phyloP scores from a whole-genome alignment of 1,140 invertebrate species.

The Dreissena polymorpha region DNA sequence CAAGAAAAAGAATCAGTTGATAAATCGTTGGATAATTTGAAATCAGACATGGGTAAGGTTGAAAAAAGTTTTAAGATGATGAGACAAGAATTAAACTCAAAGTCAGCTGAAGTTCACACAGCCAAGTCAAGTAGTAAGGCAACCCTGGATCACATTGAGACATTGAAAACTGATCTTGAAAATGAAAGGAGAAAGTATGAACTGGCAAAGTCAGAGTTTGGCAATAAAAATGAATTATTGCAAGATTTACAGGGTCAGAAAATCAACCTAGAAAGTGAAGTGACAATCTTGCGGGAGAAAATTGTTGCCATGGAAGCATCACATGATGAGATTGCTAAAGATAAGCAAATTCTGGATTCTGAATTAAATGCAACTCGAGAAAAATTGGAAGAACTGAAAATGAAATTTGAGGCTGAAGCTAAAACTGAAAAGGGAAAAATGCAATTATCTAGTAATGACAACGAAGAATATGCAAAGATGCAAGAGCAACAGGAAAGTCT shows the following conservation, averaged over 20 bases:
- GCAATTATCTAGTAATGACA: conserved; percentile 31
- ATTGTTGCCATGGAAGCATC: conserved; percentile 51
- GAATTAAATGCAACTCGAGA: conserved; percentile 57
- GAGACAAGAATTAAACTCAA: conserved; percentile 78
- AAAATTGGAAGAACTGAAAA: conserved; percentile 53
- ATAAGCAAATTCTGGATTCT: conserved; percentile 60
- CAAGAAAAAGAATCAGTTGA: conserved; percentile 80
- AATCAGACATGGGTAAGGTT: conserved; percentile 78
- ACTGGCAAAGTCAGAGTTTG: conserved; percentile 57
- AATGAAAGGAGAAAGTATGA: conserved; percentile 69
- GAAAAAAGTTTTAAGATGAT: conserved; percentile 79
- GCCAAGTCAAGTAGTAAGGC: conserved; percentile 59
- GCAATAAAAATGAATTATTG: conserved; percentile 61
- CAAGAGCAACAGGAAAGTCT: conserved; percentile 62
- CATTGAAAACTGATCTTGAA: conserved; percentile 62
- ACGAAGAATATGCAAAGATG: conserved; percentile 50
- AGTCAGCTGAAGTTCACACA: conserved; percentile 65
- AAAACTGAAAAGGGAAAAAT: conserved; percentile 50
- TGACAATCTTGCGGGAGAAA: conserved; percentile 60
- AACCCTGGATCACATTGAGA: conserved; percentile 63
- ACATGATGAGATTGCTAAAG: conserved; percentile 53
- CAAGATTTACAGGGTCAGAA: conserved; percentile 67
- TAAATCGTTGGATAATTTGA: conserved; percentile 75
- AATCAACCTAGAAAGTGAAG: conserved; percentile 61
- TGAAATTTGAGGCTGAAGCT: conserved; percentile 40